These are phyloP conservation scores for Glossophaga mutica DNA, from an alignment of 2,797 vertebrate species.

Conservation along the genomic window DNA sequence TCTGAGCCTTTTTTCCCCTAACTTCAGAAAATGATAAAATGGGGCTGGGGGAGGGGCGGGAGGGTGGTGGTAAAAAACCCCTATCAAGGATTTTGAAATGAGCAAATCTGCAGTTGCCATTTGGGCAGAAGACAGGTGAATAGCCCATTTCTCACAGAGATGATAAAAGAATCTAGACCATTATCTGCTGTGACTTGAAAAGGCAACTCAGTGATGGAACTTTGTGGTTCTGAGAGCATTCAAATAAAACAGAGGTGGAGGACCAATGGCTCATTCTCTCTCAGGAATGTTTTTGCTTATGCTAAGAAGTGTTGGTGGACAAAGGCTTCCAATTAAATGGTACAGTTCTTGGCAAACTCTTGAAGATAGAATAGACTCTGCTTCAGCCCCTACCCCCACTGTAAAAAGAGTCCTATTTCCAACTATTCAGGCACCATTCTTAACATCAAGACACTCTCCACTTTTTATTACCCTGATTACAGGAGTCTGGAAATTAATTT, in stretches of 20 bases:
- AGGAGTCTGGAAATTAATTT: background rate
- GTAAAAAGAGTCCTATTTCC: background rate
- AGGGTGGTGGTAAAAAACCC: too few species aligned
- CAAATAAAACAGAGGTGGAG: slow-evolving; percentile 15
- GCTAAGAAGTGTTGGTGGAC: background rate
- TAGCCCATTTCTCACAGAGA: slow-evolving; percentile 20
- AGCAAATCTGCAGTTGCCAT: background rate
- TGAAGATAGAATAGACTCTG: background rate
- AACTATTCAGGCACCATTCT: background rate
- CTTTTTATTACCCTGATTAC: background rate
- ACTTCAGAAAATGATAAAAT: background rate
- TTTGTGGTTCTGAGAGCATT: slow-evolving; percentile 15
- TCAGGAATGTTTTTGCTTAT: background rate
- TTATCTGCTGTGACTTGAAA: slow-evolving; percentile 45
- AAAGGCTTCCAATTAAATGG: background rate
- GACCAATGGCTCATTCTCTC: background rate
- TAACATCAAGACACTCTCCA: background rate
- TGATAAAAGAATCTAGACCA: background rate
- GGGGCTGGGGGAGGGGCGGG: rapidly evolving
- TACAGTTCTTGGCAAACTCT: background rate
- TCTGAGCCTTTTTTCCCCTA: background rate
- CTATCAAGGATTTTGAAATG: slow-evolving; percentile 37
- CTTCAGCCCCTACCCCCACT: too few species aligned
- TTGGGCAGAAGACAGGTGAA: slow-evolving; percentile 44
- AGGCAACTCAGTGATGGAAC: background rate